Conservation (phyloP, 2,797 vertebrate genomes). For the Chaunax sp. region DNA sequence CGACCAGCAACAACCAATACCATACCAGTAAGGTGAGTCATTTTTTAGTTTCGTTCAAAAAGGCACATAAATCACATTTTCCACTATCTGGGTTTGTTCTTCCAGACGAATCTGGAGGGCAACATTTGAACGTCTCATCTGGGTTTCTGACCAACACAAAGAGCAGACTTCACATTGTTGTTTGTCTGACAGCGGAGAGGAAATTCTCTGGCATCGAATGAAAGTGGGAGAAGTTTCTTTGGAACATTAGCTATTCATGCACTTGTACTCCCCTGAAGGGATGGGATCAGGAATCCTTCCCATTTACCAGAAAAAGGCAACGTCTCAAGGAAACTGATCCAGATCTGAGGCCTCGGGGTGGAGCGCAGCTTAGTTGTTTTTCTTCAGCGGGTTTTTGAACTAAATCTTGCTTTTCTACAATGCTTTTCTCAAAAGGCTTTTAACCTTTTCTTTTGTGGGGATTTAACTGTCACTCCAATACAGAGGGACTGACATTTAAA, state of each 20-base stretch:
- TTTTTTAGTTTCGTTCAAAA: constrained; percentile 29
- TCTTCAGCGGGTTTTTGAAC: neutral
- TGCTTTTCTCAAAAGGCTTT: constrained; percentile 23
- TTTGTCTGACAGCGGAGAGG: constrained; percentile 38
- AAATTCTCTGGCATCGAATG: constrained; percentile 70
- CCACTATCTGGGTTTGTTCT: constrained; percentile 21
- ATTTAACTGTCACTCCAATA: constrained; percentile 26
- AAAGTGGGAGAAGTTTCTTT: constrained; percentile 60
- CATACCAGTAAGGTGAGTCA: constrained; percentile 34
- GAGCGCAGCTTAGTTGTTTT: constrained; percentile 39
- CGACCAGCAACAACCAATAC: constrained; percentile 3
- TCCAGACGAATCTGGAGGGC: constrained; percentile 8
- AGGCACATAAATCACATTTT: constrained; percentile 48
- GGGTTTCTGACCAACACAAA: constrained; percentile 10
- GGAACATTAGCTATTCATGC: constrained; percentile 72
- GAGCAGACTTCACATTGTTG: constrained; percentile 37
- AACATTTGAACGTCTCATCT: constrained; percentile 45
- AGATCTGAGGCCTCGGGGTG: constrained; percentile 47
- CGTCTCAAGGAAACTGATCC: constrained; percentile 61
- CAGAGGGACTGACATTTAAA: constrained; percentile 34
- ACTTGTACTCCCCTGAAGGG: constrained; percentile 70
- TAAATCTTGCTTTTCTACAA: constrained; percentile 18
- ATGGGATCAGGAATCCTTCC: constrained; percentile 68
- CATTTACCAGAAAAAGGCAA: constrained; percentile 73
- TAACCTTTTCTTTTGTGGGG: constrained; percentile 12